Conservation (phyloP, 2,888 invertebrate species). For the Stegophylla sp. region DNA sequence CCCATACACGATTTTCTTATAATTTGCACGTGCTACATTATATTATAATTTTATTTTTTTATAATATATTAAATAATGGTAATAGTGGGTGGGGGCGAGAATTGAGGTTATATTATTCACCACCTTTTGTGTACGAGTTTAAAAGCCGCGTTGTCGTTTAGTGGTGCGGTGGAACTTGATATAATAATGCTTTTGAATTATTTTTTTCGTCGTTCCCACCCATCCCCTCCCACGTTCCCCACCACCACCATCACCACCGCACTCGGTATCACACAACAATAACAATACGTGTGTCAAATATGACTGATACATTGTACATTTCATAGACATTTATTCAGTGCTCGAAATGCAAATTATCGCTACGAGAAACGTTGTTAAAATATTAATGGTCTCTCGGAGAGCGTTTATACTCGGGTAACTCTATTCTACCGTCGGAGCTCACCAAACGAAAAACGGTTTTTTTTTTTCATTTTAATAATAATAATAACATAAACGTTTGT, state of each 20-base stretch:
- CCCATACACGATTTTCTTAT: background rate
- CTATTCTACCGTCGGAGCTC: no score
- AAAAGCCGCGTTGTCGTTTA: conserved; percentile 4
- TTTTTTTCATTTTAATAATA: no score
- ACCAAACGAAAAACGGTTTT: no score
- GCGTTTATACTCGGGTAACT: no score
- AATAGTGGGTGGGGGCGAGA: background rate
- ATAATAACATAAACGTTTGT: no score
- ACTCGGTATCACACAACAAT: no score
- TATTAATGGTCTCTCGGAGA: background rate
- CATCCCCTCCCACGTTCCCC: background rate
- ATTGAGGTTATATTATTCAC: no score
- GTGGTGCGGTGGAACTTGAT: background rate
- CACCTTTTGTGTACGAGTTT: conserved; percentile 1
- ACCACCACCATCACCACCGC: no score
- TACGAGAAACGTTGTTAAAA: background rate
- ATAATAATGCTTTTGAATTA: conserved; percentile 22
- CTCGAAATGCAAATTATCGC: background rate
- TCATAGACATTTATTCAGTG: conserved; percentile 11
- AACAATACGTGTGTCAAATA: conserved; percentile 39
- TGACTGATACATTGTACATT: conserved; percentile 29
- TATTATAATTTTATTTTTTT: background rate
- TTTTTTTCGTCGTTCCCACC: background rate
- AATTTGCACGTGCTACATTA: background rate
- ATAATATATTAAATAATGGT: background rate